Conservation (phyloP, 2,888 invertebrate genomes). For the Ophioninae sp. region DNA sequence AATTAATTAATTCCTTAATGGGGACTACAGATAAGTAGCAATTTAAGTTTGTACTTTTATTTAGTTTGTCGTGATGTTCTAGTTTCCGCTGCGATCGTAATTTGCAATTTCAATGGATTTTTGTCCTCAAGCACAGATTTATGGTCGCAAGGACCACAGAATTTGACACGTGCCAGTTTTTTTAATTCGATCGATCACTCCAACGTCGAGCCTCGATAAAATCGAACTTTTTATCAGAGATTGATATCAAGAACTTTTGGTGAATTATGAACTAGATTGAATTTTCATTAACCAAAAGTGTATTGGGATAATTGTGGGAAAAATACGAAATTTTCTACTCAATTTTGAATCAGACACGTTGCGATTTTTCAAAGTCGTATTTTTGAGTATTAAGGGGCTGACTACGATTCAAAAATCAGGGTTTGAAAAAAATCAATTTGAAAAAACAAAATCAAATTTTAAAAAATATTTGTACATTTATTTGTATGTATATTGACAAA, state of each 20-base stretch:
- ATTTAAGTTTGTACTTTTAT: neutral
- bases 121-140: neutral
- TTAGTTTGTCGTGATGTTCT: neutral
- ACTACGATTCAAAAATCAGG: too few species aligned
- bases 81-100: neutral
- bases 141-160: neutral
- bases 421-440: too few species aligned
- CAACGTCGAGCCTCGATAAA: neutral
- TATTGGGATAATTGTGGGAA: neutral
- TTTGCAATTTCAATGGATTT: neutral
- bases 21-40: neutral
- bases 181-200: neutral
- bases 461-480: too few species aligned
- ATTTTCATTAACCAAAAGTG: neutral
- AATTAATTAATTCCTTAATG: neutral
- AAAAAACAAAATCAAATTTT: too few species aligned
- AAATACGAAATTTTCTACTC: neutral
- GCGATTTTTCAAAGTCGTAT: neutral
- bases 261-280: neutral
- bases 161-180: neutral
- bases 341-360: neutral
- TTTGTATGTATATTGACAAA: too few species aligned
- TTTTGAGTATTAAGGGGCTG: neutral
- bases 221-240: neutral
- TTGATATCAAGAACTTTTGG: neutral